These are phyloP conservation scores for Glossophaga mutica DNA, from an alignment of 2,797 vertebrate species.

Conservation along the genomic window DNA sequence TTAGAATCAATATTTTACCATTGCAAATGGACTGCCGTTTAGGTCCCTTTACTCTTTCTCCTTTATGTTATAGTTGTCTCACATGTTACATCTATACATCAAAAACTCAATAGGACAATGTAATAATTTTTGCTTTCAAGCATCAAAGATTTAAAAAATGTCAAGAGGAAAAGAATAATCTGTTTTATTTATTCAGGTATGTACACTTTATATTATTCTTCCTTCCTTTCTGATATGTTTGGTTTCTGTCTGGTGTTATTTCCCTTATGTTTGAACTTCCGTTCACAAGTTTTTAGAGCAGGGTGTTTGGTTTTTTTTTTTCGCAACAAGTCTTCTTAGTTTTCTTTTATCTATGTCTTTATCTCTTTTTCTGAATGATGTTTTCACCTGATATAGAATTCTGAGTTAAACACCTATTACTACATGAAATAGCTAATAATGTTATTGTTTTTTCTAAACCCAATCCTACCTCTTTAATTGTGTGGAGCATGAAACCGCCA, in stretches of 20 bases:
- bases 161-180: not conserved
- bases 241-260: not conserved
- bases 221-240: not conserved
- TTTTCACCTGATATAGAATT: not conserved
- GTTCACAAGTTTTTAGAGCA: not conserved
- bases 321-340: not conserved
- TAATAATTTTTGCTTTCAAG: not conserved
- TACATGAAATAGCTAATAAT: not conserved
- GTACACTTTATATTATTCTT: not conserved
- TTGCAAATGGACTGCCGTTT: not conserved
- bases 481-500: not conserved
- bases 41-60: not conserved
- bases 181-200: not conserved
- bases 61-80: not conserved
- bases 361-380: not conserved
- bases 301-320: not conserved
- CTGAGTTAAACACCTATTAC: not conserved
- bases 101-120: not conserved
- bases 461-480: not conserved
- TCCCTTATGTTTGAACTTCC: not conserved
- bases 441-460: not conserved
- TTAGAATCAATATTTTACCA: not conserved
- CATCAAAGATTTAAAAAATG: not conserved
- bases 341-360: not conserved
- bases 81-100: not conserved